Percentiles rank a stretch among this genome's conserved stretches.
phyloP scores from a whole-genome alignment of 2,113 vertebrate species.

The Sturnira hondurensis region DNA sequence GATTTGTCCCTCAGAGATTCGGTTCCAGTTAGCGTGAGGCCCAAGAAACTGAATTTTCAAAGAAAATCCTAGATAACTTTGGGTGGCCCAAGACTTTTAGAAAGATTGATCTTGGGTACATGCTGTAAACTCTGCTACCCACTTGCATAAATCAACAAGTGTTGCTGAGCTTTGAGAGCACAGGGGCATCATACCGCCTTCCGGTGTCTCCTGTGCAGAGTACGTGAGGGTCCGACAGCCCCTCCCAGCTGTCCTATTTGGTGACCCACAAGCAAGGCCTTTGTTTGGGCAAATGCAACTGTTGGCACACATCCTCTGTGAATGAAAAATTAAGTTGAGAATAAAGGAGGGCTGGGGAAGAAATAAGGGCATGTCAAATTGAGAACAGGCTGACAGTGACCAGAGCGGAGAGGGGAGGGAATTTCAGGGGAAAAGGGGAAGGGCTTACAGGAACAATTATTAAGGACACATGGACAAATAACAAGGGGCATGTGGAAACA shows the following conservation, averaged over 20 bases:
- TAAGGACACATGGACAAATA: too few species aligned
- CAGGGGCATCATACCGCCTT: background rate
- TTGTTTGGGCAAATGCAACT: background rate
- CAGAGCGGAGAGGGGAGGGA: too few species aligned
- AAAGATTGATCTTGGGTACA: background rate
- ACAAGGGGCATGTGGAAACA: too few species aligned
- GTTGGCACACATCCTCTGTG: background rate
- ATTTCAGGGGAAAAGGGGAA: too few species aligned
- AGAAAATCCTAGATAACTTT: background rate
- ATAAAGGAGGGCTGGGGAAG: background rate
- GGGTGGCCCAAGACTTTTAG: background rate
- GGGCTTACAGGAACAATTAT: too few species aligned
- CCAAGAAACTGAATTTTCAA: background rate
- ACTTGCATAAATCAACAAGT: background rate
- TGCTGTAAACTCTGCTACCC: background rate
- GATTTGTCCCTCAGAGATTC: background rate
- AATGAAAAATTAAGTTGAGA: background rate
- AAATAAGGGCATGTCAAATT: too few species aligned
- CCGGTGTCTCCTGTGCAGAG: fast-evolving
- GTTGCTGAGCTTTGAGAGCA: background rate
- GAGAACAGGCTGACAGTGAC: too few species aligned
- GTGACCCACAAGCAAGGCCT: background rate
- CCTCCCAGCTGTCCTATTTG: background rate
- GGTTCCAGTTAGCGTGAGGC: background rate
- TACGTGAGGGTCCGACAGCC: too few species aligned